Evolutionary conservation across 2,797 vertebrate genomes (phyloP).

Genomic region (Alosa sapidissima): DNA sequence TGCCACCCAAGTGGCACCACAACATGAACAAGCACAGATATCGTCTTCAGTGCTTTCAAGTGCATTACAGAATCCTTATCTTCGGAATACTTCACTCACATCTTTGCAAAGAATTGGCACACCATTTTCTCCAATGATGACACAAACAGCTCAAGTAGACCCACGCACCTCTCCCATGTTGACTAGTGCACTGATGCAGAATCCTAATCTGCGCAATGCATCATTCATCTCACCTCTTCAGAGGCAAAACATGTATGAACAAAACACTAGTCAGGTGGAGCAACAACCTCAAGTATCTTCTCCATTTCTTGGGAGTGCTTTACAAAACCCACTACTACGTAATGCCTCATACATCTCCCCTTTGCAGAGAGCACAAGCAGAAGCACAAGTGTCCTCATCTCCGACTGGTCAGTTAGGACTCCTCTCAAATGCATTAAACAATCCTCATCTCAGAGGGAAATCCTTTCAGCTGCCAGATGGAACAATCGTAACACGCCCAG

Average conservation of each 20-base stretch:
- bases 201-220: conserved; percentile 55
- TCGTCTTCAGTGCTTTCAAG: conserved; percentile 44
- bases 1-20: conserved; percentile 34
- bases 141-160: conserved; percentile 22
- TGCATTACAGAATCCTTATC: conserved; percentile 47
- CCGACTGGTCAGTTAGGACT: conserved; percentile 21
- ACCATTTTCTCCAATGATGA: conserved; percentile 42
- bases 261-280: conserved; percentile 34
- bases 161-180: conserved; percentile 36
- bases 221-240: conserved; percentile 57
- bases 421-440: conserved; percentile 70
- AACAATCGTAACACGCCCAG: conserved; percentile 53
- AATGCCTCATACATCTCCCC: conserved; percentile 59
- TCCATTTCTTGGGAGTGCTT: conserved; percentile 57
- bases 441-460: conserved; percentile 62
- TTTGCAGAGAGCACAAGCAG: conserved; percentile 60
- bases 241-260: conserved; percentile 47
- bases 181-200: conserved; percentile 50
- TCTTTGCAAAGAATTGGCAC: conserved; percentile 42
- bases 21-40: conserved; percentile 42
- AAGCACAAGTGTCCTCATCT: conserved; percentile 55
- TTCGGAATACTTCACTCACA: conserved; percentile 48
- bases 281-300: conserved; percentile 54
- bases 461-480: conserved; percentile 69
- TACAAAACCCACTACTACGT: conserved; percentile 68